phyloP scores from a whole-genome alignment of 1,140 invertebrate genomes.

The Halictus rubicundus region DNA sequence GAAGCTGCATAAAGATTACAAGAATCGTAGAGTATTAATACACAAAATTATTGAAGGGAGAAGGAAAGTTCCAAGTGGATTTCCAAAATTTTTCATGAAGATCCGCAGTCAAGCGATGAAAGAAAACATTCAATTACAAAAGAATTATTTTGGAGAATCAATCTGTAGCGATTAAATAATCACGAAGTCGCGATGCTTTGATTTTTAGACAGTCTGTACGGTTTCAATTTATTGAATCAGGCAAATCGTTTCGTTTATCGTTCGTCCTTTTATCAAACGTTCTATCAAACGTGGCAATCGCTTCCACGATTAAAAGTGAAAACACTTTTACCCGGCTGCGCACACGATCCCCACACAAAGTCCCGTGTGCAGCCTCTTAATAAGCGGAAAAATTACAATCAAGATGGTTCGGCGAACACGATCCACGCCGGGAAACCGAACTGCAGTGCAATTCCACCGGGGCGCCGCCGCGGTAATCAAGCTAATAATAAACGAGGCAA shows the following conservation, averaged over 20 bases:
- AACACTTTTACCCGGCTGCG: background rate
- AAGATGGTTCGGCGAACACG: slow-evolving; percentile 6
- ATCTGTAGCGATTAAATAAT: background rate
- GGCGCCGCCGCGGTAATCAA: slow-evolving; percentile 14
- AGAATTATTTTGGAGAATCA: background rate
- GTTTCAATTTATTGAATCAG: background rate
- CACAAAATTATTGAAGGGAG: too few relatives aligned
- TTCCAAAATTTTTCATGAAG: too few relatives aligned
- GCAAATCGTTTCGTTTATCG: background rate
- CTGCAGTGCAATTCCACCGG: slow-evolving; percentile 1
- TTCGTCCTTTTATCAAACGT: background rate
- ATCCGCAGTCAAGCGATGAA: too few relatives aligned
- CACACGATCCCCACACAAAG: background rate
- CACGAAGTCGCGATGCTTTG: background rate
- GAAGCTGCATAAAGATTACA: too few relatives aligned
- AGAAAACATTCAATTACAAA: background rate
- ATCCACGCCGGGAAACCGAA: slow-evolving; percentile 9
- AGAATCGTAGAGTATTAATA: too few relatives aligned
- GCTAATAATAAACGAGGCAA: slow-evolving; percentile 36
- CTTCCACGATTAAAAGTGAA: slow-evolving; percentile 14
- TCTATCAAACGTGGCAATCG: background rate
- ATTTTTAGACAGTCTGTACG: too few relatives aligned
- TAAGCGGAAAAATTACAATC: slow-evolving; percentile 29
- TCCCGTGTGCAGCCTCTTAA: slow-evolving; percentile 1
- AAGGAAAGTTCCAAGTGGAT: too few relatives aligned